phyloP scores from a whole-genome alignment of 2,113 vertebrate species.

The Trachemys scripta region DNA sequence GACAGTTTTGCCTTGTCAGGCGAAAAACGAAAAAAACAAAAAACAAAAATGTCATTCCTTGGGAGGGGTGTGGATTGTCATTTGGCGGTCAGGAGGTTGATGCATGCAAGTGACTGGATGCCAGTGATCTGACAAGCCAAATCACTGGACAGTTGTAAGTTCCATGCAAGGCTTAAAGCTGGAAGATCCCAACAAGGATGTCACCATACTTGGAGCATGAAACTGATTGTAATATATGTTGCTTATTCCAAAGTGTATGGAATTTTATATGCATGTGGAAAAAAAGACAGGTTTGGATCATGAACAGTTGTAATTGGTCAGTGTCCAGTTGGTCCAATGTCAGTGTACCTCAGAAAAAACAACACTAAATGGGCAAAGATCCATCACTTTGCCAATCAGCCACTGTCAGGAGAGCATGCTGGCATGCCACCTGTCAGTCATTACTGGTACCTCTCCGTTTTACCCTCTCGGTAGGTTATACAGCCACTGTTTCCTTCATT shows the following conservation, averaged over 20 bases:
- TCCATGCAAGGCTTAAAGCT: constrained; percentile 37
- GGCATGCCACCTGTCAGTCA: background rate
- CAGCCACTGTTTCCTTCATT: accelerated
- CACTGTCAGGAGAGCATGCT: accelerated
- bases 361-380: background rate
- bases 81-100: constrained; percentile 58
- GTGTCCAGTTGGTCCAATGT: background rate
- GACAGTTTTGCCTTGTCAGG: constrained; percentile 69
- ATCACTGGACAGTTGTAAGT: constrained; percentile 51
- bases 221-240: constrained; percentile 11
- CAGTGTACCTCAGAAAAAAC: background rate
- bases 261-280: background rate
- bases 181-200: constrained; percentile 30
- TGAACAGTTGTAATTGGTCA: background rate
- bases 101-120: constrained; percentile 24
- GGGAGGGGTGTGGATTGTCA: background rate
- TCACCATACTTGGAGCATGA: constrained; percentile 28
- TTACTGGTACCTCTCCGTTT: too few species aligned
- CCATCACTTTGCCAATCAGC: accelerated
- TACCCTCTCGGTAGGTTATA: background rate
- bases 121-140: constrained; percentile 71
- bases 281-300: background rate
- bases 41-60: constrained; percentile 31
- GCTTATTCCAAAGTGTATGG: constrained; percentile 62
- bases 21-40: background rate